A percentile compares a stretch with the other conserved stretches of the same genome.
Evolutionary conservation across 2,888 invertebrate species (phyloP).

Genomic region (Drosophila niveifrons): DNA sequence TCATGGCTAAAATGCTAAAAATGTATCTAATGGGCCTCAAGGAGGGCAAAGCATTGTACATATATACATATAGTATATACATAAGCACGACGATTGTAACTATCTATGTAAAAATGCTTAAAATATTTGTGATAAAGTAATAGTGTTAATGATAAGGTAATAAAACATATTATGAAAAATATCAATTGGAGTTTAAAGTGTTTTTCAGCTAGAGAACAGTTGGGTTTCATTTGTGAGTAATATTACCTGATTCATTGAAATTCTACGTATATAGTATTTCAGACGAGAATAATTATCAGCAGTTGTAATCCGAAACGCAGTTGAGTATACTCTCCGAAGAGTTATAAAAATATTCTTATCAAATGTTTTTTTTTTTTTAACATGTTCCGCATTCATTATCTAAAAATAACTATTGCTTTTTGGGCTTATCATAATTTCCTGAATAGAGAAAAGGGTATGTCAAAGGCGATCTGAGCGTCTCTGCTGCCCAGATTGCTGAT

Average conservation of each 20-base stretch:
- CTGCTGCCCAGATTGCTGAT: background rate
- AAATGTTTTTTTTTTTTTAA: background rate
- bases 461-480: background rate
- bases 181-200: constrained; percentile 4
- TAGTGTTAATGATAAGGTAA: constrained; percentile 78
- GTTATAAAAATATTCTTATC: background rate
- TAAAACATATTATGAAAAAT: constrained; percentile 69
- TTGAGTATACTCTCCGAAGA: background rate
- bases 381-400: background rate
- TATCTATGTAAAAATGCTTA: constrained; percentile 82
- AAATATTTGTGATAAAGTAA: constrained; percentile 82
- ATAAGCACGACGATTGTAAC: constrained; percentile 74
- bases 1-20: constrained; percentile 35
- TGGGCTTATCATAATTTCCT: background rate
- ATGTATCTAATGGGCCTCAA: constrained; percentile 44
- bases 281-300: background rate
- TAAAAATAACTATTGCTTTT: background rate
- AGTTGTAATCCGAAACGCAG: background rate
- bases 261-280: background rate
- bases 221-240: background rate
- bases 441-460: constrained; percentile 24
- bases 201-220: background rate
- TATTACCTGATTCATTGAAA: background rate
- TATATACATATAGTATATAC: constrained; percentile 55
- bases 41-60: constrained; percentile 42